Base-by-base conservation (phyloP, 2,797 vertebrate genomes). In the Triplophysa yarkandensis region DNA sequence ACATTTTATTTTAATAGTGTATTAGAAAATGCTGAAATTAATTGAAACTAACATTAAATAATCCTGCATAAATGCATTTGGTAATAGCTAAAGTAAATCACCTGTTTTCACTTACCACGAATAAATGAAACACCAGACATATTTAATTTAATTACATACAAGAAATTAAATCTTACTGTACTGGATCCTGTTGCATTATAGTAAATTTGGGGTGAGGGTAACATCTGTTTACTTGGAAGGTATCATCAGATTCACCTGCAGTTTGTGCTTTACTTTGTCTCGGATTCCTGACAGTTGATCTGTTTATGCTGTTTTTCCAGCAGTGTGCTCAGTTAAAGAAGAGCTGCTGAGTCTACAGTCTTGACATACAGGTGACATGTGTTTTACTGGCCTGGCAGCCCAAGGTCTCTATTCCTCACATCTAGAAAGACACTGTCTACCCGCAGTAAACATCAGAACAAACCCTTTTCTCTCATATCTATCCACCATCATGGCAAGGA, bases 391-490 rank as follows among this genome's bases (percentile, higher is more conserved):
- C 65, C 66, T 60, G 55, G 44, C 71, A 54, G 79, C 72, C 76
- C 73, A 79, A 80, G 80, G 80, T 48, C 72, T 74, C 23, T 19
- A 39, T 71, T 62, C 68, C 79, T 80, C 76, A 68, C 44, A 50
- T 64, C 65, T 54, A 68, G 44, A 75, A 39, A 71, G 57, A 72
- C 67, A 58, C 52, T 48, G 55, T 76, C 23, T 28, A 65, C 41
- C 54, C 77, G 66, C 67, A 41, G 16, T n/a, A 65, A 77, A 74
- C 39, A 55, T 74, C 66, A 60, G 17, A 64, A 23, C 14, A 65
- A 64, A 36, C 78, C 65, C n/a, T 74, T 28, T 70, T 58, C 19
- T 23, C 46, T 76, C 76, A 74, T 81, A 83, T 83, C 76, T 80
- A 16, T 46, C 13, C 17, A 64, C 60, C 21, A 69, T 60, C 46